phyloP scores from a whole-genome alignment of 2,113 vertebrate genomes.

The Holacanthus passer region DNA sequence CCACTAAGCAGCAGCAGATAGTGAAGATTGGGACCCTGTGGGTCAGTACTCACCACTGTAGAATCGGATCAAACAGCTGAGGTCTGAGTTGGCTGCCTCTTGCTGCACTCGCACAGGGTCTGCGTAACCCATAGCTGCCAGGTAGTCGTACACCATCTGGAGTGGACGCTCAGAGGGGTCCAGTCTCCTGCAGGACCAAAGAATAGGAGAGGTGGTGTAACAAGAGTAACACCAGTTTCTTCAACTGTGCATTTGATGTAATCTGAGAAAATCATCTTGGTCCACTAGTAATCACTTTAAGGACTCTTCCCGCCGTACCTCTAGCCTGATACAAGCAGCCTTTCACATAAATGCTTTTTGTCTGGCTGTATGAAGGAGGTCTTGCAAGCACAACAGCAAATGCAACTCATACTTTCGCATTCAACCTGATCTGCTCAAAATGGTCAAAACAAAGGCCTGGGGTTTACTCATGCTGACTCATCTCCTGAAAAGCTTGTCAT shows the following conservation, averaged over 20 bases:
- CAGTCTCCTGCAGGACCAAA: constrained; percentile 87
- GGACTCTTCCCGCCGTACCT: constrained; percentile 11
- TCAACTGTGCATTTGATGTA: background rate
- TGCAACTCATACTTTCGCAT: constrained; percentile 14
- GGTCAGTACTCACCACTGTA: constrained; percentile 90
- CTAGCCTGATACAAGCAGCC: background rate
- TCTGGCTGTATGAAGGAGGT: background rate
- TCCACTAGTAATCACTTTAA: constrained; percentile 48
- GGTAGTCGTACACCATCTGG: constrained; percentile 95
- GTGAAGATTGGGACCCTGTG: background rate
- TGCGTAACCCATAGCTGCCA: constrained; percentile 90
- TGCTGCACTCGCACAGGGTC: constrained; percentile 92
- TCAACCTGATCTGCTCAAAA: background rate
- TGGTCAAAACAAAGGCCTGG: background rate
- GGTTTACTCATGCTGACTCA: background rate
- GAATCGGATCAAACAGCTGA: constrained; percentile 97
- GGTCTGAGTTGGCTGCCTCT: constrained; percentile 94
- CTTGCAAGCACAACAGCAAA: background rate
- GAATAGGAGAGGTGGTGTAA: constrained; percentile 12
- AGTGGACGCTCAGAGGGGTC: constrained; percentile 91
- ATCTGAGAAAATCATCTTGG: constrained; percentile 53
- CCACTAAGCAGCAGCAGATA: constrained; percentile 21
- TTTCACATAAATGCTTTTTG: background rate
- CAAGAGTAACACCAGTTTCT: background rate
- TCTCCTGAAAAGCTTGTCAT: background rate